A percentile compares a stretch with the other conserved stretches of the same genome.
phyloP scores from a whole-genome alignment of 2,888 invertebrate genomes.

The Netelia fuscicornis region DNA sequence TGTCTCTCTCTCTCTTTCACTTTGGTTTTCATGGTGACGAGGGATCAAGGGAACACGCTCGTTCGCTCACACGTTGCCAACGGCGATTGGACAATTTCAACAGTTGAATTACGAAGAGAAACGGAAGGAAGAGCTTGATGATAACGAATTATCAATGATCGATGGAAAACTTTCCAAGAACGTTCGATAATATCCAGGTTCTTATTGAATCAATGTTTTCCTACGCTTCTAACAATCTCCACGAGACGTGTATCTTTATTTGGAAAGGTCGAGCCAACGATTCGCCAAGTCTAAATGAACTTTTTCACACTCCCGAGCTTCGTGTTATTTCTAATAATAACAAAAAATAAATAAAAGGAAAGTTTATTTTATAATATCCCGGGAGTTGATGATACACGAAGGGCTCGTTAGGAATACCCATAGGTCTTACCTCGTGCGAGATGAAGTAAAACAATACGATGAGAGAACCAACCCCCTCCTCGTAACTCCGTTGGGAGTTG shows the following conservation, averaged over 20 bases:
- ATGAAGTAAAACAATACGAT: slow-evolving; percentile 35
- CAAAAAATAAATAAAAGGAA: background rate
- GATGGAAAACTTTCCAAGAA: background rate
- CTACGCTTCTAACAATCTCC: too few species aligned
- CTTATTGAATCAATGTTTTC: too few species aligned
- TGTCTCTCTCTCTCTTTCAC: too few species aligned
- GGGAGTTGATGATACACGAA: slow-evolving; percentile 16
- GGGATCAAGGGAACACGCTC: slow-evolving; percentile 26
- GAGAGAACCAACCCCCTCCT: slow-evolving; percentile 17
- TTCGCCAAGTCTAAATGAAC: too few species aligned
- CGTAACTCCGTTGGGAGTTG: slow-evolving; percentile 29
- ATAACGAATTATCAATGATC: background rate
- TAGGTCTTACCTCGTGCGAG: background rate
- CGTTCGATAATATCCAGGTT: too few species aligned
- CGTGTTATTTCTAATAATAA: too few species aligned
- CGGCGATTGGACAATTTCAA: too few species aligned
- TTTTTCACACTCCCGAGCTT: too few species aligned
- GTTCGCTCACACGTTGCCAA: background rate
- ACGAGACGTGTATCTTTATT: too few species aligned
- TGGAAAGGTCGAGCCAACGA: too few species aligned
- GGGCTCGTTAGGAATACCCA: background rate
- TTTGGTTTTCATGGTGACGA: background rate
- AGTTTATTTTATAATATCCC: background rate
- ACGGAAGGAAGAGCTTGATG: background rate
- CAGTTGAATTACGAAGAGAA: background rate